These are phyloP conservation scores for Desmophyllum pertusum DNA, from an alignment of 92 coral and sea anemone genomes.

Conservation along the genomic window DNA sequence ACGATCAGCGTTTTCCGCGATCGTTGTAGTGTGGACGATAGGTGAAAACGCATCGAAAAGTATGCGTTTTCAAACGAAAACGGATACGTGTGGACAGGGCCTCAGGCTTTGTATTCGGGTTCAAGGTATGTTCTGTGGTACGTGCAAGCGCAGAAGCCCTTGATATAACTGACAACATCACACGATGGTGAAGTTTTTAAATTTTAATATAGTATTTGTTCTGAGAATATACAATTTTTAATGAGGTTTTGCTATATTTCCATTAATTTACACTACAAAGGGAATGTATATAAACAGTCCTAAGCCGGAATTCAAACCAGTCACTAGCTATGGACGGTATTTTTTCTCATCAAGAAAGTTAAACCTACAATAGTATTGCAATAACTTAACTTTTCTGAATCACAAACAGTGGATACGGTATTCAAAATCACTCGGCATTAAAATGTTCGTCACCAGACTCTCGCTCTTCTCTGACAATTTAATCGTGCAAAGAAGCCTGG, in stretches of 20 bases:
- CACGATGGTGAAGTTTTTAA: neutral
- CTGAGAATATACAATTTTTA: neutral
- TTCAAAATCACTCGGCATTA: no score
- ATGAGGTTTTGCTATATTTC: neutral
- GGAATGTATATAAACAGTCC: neutral
- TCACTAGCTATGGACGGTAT: neutral
- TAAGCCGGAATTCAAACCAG: neutral
- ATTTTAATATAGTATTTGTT: slow-evolving; percentile 5
- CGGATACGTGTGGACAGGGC: no score
- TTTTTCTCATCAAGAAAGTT: neutral
- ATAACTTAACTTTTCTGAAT: neutral
- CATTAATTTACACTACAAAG: slow-evolving; percentile 6
- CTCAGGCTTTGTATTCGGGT: no score
- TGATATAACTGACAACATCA: neutral
- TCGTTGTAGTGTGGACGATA: no score
- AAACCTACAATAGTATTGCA: neutral
- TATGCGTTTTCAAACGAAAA: no score
- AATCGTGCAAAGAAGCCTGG: neutral
- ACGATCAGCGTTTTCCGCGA: no score
- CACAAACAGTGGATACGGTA: neutral
- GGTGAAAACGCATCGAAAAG: no score
- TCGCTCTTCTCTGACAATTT: neutral
- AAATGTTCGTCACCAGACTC: neutral
- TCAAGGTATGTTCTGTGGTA: neutral
- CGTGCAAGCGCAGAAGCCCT: neutral